These are phyloP conservation scores for Epizoanthus fatuus DNA, from an alignment of 92 coral and sea anemone species.

Conservation along the genomic window DNA sequence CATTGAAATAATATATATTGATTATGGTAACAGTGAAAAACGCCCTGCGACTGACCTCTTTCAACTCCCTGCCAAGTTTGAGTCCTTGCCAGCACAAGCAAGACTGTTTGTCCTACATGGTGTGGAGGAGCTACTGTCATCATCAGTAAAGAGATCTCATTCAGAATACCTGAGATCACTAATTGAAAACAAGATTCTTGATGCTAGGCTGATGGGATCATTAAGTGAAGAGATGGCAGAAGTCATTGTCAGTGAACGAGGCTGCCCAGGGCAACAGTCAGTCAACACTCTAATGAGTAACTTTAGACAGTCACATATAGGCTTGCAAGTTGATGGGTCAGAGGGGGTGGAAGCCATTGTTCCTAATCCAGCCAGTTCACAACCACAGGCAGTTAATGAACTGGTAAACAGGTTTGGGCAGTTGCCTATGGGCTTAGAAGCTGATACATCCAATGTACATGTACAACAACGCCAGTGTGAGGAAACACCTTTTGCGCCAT, in stretches of 20 bases:
- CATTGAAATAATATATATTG: conserved; percentile 49
- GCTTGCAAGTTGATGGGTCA: not conserved
- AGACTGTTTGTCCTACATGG: conserved; percentile 24
- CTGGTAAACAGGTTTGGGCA: not conserved
- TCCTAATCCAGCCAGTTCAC: too few relatives aligned
- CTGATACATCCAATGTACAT: not conserved
- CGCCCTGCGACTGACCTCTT: conserved; percentile 18
- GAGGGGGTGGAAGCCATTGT: too few relatives aligned
- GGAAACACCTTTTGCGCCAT: not conserved
- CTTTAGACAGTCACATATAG: not conserved
- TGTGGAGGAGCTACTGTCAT: not conserved
- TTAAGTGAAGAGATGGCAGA: conserved; percentile 16
- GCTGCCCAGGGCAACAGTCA: not conserved
- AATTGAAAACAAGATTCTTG: conserved; percentile 17
- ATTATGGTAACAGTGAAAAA: conserved; percentile 63
- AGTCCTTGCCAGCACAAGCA: conserved; percentile 57
- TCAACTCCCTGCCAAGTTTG: conserved; percentile 43
- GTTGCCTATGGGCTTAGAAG: not conserved
- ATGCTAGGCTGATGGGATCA: conserved; percentile 22
- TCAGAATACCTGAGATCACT: conserved; percentile 9
- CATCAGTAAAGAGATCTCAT: not conserved
- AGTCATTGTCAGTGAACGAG: conserved; percentile 19
- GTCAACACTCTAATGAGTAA: not conserved
- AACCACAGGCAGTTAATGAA: not conserved
- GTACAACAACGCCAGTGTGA: too few relatives aligned